phyloP scores from a whole-genome alignment of 1,140 invertebrate species.

The Stratiolaelaps scimitus region DNA sequence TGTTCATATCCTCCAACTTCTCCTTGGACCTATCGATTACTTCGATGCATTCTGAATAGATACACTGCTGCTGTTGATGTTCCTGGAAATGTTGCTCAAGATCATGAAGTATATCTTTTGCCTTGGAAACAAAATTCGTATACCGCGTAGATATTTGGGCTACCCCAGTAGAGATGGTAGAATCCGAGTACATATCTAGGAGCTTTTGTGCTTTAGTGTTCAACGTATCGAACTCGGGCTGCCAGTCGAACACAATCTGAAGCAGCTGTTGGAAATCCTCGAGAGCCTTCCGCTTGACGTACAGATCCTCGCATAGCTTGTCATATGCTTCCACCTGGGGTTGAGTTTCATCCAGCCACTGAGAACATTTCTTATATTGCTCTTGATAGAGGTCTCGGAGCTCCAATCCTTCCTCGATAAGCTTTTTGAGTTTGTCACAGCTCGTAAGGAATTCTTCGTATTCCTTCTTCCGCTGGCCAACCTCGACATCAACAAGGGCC shows the following conservation, averaged over 20 bases:
- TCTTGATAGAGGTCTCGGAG: slow-evolving; percentile 93
- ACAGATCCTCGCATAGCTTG: slow-evolving; percentile 73
- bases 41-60: slow-evolving; percentile 78
- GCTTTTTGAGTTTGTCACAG: slow-evolving; percentile 60
- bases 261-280: slow-evolving; percentile 79
- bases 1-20: slow-evolving; percentile 56
- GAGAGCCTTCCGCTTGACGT: slow-evolving; percentile 71
- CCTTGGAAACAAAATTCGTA: slow-evolving; percentile 71
- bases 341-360: slow-evolving; percentile 78
- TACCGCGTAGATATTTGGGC: slow-evolving; percentile 88
- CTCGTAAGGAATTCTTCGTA: slow-evolving; percentile 39
- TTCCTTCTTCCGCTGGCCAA: slow-evolving; percentile 65
- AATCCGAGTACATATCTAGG: slow-evolving; percentile 79
- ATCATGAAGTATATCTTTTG: slow-evolving; percentile 81
- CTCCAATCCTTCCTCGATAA: slow-evolving; percentile 74
- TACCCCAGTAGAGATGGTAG: slow-evolving; percentile 78
- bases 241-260: slow-evolving; percentile 83
- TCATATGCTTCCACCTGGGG: slow-evolving; percentile 72
- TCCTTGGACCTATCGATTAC: slow-evolving; percentile 75
- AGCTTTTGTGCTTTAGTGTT: slow-evolving; percentile 79
- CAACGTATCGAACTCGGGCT: slow-evolving; percentile 74
- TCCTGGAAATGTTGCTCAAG: slow-evolving; percentile 75
- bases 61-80: slow-evolving; percentile 50
- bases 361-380: slow-evolving; percentile 70
- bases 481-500: slow-evolving; percentile 64